Base-by-base conservation (phyloP, 2,888 invertebrate genomes). In the Horisme vitalbata region DNA sequence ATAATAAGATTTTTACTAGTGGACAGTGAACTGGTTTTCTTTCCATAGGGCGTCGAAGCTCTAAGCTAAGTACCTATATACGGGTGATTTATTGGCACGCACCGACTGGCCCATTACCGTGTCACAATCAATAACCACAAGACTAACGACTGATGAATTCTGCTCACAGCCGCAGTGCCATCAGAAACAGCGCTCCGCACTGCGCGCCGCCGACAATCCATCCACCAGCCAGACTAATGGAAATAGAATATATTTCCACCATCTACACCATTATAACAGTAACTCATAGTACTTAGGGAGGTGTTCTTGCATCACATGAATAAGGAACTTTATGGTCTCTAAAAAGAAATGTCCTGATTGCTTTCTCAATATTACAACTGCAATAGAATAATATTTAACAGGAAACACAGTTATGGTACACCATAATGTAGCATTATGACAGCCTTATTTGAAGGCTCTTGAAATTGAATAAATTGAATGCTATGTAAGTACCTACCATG, bases 111-210 rank as follows among this genome's bases (percentile, higher is more conserved):
- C 75, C 69, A 84, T 86, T 83, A 83, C 74, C 68, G 65, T 68
- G 75, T 82, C 80, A 81, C 80, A 79, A 84, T 83, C 84, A 81
- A 84, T 84, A 83, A 79, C 79, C 65, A 64, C 62, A 56, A 59
- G 54, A 63, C 70, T 52, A 52, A 61, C 66, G 39, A 61, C 73
- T 75, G 75, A 77, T 79, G 73, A 72, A 75, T 79, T 69, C 65
- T 63, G 59, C 71, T 66, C 53, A 47, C 51, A 45, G 48, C 45
- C 35, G 30, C 49, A 41, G 23, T 43, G 11, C 48, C 45, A 41
- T 48, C 51, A 48, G 23, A 49, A 24, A 21, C 26, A 36, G 33
- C 38, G 44, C 52, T n/a, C n/a, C 50, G 26, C 27, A 24, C 14
- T 24, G 37, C 52, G 24, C 15, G 15, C 18, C 24, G 24, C 26